Conservation (phyloP, 2,888 invertebrate genomes). For the Nomada goodeniana region DNA sequence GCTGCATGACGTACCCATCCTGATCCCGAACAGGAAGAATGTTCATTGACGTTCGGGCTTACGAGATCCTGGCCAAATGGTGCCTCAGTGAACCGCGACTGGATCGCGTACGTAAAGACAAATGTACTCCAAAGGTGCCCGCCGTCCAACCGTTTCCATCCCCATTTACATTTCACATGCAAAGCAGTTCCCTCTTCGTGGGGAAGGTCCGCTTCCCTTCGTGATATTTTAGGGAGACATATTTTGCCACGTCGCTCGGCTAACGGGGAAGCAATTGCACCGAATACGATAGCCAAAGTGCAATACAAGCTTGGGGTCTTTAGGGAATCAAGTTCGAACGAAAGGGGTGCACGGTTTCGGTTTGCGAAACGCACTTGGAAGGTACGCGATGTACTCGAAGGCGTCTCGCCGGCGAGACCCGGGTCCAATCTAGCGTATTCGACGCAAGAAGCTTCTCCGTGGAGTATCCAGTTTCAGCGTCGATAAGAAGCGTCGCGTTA, state of each 20-base stretch:
- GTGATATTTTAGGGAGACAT: too few species aligned
- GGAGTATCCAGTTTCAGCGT: slow-evolving; percentile 54
- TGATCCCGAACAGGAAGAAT: slow-evolving; percentile 71
- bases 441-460: slow-evolving; percentile 4
- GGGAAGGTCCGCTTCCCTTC: not conserved
- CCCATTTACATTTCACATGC: slow-evolving; percentile 15
- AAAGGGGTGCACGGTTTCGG: slow-evolving; percentile 9
- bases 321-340: not conserved
- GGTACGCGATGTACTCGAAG: not conserved
- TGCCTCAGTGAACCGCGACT: slow-evolving; percentile 57
- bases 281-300: not conserved
- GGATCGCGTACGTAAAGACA: slow-evolving; percentile 62
- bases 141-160: not conserved
- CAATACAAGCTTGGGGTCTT: not conserved
- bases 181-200: slow-evolving; percentile 7
- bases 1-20: slow-evolving; percentile 70
- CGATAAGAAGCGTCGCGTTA: slow-evolving; percentile 27
- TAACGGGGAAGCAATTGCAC: not conserved
- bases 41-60: slow-evolving; percentile 71
- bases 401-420: not conserved
- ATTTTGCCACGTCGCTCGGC: too few species aligned
- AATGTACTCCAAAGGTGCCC: slow-evolving; percentile 67
- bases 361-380: not conserved
- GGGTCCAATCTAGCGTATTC: slow-evolving; percentile 6
- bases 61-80: slow-evolving; percentile 59